phyloP scores from a whole-genome alignment of 2,113 vertebrate species.

The Chloroceryle aenea region DNA sequence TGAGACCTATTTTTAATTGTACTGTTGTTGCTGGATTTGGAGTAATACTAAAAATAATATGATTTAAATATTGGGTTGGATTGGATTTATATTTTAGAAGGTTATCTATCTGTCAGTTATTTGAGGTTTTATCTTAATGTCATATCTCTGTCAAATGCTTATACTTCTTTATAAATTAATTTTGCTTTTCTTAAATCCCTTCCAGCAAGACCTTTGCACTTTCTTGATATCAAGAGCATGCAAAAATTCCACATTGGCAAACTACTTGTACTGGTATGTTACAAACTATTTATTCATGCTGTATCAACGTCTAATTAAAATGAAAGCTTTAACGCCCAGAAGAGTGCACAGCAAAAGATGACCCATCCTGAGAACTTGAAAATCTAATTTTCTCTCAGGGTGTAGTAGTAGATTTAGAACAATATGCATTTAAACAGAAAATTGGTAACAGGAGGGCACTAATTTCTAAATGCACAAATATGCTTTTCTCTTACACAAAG shows the following conservation, averaged over 20 bases:
- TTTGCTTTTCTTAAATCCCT: slow-evolving; percentile 35
- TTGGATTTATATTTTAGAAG: not conserved
- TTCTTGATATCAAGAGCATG: slow-evolving; percentile 98
- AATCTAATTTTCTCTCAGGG: not conserved
- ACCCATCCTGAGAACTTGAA: not conserved
- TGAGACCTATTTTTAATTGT: not conserved
- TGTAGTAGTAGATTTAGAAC: not conserved
- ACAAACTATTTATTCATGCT: not conserved
- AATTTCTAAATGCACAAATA: not conserved
- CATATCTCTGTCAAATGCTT: not conserved
- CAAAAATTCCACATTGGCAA: slow-evolving; percentile 96
- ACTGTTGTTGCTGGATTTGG: not conserved
- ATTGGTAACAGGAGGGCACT: not conserved
- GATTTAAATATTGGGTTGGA: not conserved
- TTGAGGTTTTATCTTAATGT: not conserved
- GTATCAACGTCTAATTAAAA: not conserved
- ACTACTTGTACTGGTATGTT: slow-evolving; percentile 97
- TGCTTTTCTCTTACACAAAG: not conserved
- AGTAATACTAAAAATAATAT: not conserved
- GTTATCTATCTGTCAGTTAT: not conserved
- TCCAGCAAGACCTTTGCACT: slow-evolving; percentile 94
- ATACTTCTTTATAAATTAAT: not conserved
- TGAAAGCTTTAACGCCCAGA: not conserved
- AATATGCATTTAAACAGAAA: not conserved
- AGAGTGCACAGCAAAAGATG: not conserved